Percentiles rank a stretch among this genome's conserved stretches.
phyloP scores from a whole-genome alignment of 2,113 vertebrate genomes.

The Microcebus tavaratra region DNA sequence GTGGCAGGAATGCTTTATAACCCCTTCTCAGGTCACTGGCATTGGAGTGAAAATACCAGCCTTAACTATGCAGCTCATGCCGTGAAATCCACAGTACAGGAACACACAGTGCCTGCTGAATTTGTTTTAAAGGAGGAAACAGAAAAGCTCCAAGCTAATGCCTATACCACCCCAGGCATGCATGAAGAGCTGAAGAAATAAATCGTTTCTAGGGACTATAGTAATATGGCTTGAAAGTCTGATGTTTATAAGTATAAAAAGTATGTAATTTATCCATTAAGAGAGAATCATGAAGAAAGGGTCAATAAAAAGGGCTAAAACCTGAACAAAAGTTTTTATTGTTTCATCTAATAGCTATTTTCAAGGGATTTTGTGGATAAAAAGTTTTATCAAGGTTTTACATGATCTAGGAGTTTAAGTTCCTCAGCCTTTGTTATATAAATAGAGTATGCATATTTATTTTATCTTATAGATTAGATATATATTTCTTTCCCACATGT shows the following conservation, averaged over 20 bases:
- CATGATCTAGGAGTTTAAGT: not conserved
- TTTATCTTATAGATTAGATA: not conserved
- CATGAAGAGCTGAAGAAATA: slow-evolving; percentile 41
- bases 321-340: slow-evolving; percentile 16
- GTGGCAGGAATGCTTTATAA: slow-evolving; percentile 95
- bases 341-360: slow-evolving; percentile 4
- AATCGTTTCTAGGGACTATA: not conserved
- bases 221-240: not conserved
- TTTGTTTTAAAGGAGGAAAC: slow-evolving; percentile 6
- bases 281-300: slow-evolving; percentile 1
- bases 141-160: not conserved
- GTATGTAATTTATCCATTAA: not conserved
- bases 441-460: not conserved
- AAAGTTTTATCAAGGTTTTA: slow-evolving; percentile 15
- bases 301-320: slow-evolving; percentile 44
- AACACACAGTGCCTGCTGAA: not conserved
- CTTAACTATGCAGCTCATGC: slow-evolving; percentile 96
- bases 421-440: slow-evolving; percentile 27
- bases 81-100: slow-evolving; percentile 81
- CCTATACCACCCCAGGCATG: not conserved
- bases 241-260: slow-evolving; percentile 6
- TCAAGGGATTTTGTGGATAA: not conserved
- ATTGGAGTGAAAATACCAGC: slow-evolving; percentile 89
- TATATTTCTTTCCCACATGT: not conserved
- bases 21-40: slow-evolving; percentile 90